Conservation (phyloP, 2,797 vertebrate species). For the Dipus sagitta region DNA sequence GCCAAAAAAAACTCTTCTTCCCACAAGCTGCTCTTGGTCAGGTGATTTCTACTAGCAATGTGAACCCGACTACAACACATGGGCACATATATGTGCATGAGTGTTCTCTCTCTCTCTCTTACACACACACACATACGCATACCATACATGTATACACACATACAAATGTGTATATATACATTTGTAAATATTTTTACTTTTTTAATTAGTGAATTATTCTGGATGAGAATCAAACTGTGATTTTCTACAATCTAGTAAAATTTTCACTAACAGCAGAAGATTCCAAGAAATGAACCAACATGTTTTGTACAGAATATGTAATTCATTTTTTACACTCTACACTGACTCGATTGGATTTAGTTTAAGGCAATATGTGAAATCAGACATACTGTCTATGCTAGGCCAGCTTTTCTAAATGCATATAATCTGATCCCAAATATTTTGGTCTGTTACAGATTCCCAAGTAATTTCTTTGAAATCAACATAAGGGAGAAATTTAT, state of each 20-base stretch:
- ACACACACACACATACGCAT: no score
- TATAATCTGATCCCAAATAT: neutral
- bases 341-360: neutral
- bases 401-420: neutral
- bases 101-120: no score
- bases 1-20: no score
- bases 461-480: neutral
- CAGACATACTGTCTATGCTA: neutral
- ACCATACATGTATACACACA: no score
- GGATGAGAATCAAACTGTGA: neutral
- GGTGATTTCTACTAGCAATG: no score
- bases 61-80: no score
- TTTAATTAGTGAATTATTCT: neutral
- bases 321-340: neutral
- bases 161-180: no score
- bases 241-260: neutral
- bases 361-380: constrained; percentile 3
- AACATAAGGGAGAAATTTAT: neutral
- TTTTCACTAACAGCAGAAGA: neutral
- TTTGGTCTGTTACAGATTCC: neutral
- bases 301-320: neutral
- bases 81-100: no score
- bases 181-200: neutral
- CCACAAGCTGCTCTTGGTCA: no score
- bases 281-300: constrained; percentile 12